Conservation (phyloP, 2,797 vertebrate genomes). For the Tangara arthus region DNA sequence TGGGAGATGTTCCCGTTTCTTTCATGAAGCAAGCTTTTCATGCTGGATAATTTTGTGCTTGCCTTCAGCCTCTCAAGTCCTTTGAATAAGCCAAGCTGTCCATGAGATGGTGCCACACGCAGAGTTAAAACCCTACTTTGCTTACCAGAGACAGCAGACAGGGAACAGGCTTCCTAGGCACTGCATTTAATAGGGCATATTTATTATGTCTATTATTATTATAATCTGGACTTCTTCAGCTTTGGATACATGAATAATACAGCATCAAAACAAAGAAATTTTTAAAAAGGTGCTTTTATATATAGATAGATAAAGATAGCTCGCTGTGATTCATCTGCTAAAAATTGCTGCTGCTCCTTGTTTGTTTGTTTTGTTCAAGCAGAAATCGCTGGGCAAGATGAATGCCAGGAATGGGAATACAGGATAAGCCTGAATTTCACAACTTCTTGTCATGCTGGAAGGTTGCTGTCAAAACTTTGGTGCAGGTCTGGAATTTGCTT, state of each 20-base stretch:
- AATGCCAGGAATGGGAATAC: background rate
- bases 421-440: background rate
- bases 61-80: background rate
- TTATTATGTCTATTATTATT: constrained; percentile 22
- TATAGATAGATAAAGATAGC: constrained; percentile 48
- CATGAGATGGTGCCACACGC: background rate
- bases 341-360: constrained; percentile 24
- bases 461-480: background rate
- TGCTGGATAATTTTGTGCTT: background rate
- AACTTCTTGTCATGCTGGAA: background rate
- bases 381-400: background rate
- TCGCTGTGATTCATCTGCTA: constrained; percentile 37
- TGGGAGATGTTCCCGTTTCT: background rate
- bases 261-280: background rate
- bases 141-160: background rate
- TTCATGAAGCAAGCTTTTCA: background rate
- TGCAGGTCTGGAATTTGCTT: background rate
- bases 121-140: background rate
- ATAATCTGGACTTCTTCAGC: background rate
- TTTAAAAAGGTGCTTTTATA: constrained; percentile 29
- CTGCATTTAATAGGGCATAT: background rate
- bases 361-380: constrained; percentile 35
- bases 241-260: constrained; percentile 16
- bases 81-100: background rate
- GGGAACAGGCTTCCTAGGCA: background rate